These are phyloP conservation scores for Syrmaticus mikado DNA, from an alignment of 2,113 vertebrate species.

Conservation along the genomic window DNA sequence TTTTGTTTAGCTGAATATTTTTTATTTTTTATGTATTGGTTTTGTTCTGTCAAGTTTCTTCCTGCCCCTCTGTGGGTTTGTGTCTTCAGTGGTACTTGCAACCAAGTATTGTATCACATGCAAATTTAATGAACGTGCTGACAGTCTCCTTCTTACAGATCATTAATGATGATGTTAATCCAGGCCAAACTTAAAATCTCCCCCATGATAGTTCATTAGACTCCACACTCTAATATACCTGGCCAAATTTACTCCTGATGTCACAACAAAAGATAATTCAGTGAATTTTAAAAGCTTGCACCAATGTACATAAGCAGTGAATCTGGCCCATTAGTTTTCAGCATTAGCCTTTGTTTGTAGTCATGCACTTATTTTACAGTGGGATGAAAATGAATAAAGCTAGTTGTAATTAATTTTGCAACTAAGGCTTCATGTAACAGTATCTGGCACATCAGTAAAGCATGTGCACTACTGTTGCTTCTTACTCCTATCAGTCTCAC, in stretches of 20 bases:
- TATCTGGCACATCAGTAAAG: neutral
- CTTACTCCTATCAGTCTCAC: neutral
- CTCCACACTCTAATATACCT: neutral
- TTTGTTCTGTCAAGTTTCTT: neutral
- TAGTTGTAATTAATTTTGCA: constrained; percentile 23
- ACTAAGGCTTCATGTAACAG: neutral
- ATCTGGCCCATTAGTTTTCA: neutral
- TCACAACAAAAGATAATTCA: neutral
- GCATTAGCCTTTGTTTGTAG: neutral
- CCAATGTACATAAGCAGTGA: neutral
- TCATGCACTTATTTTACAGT: neutral
- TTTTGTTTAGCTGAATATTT: neutral
- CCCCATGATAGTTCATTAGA: neutral
- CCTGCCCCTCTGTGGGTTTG: neutral
- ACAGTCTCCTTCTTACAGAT: neutral
- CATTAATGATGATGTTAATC: neutral
- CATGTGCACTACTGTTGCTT: neutral
- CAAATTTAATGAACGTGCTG: constrained; percentile 24
- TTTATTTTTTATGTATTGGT: neutral
- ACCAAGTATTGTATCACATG: neutral
- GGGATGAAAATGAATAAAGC: neutral
- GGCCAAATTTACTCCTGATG: neutral
- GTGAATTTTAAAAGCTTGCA: neutral
- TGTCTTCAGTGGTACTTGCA: neutral
- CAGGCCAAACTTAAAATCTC: neutral